Evolutionary conservation across 35 echinoderm and acorn worm genomes (phyloP).

Genomic region (Amphiura filiformis): DNA sequence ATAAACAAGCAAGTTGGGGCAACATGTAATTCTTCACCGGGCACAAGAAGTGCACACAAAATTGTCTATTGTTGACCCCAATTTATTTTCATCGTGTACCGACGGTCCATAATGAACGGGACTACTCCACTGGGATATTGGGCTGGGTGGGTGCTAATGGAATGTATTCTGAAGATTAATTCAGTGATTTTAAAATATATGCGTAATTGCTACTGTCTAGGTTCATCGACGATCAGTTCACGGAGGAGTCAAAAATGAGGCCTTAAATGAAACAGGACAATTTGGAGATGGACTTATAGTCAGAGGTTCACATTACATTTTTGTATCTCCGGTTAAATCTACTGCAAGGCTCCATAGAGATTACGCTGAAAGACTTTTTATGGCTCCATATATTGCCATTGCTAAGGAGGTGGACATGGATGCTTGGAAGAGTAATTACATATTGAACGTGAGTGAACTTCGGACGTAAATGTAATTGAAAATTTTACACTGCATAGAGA

Average conservation of each 20-base stretch:
- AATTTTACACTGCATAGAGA: background rate
- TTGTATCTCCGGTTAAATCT: conserved; percentile 31
- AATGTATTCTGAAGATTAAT: too few relatives aligned
- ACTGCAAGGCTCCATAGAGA: conserved; percentile 65
- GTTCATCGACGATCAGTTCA: conserved; percentile 85
- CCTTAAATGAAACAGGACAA: conserved; percentile 95
- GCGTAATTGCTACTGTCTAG: too few relatives aligned
- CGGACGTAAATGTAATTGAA: background rate
- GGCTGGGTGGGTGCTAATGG: too few relatives aligned
- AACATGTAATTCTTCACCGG: too few relatives aligned
- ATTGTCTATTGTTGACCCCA: too few relatives aligned
- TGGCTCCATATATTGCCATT: conserved; percentile 61
- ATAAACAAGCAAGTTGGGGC: too few relatives aligned
- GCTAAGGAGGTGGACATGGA: conserved; percentile 15
- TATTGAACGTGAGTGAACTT: conserved; percentile 29
- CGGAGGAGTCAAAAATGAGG: conserved; percentile 55
- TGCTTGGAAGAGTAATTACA: conserved; percentile 53
- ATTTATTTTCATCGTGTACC: too few relatives aligned
- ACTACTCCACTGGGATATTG: too few relatives aligned
- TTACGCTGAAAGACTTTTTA: conserved; percentile 73
- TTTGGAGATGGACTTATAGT: conserved; percentile 95
- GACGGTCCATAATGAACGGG: too few relatives aligned
- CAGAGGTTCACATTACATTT: conserved; percentile 63
- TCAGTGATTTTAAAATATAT: too few relatives aligned
- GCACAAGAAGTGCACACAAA: too few relatives aligned